Evolutionary conservation across 2,888 invertebrate species (phyloP).

Genomic region (Nephrocerus scutellatus): DNA sequence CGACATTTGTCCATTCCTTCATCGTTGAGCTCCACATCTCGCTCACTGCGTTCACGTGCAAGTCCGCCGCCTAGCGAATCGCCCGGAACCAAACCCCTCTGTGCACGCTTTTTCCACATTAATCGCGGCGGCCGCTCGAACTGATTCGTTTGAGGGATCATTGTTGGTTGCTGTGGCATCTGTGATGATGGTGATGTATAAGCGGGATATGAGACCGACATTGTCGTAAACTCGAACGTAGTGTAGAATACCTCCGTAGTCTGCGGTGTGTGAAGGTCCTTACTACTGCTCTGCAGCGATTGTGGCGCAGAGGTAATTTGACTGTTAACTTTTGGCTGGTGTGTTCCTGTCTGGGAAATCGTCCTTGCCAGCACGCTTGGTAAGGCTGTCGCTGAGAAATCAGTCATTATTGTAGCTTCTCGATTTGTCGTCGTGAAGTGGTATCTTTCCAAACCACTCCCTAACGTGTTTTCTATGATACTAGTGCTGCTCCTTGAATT

Average conservation of each 20-base stretch:
- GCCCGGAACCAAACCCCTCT: slow-evolving; percentile 8
- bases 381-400: background rate
- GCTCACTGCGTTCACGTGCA: slow-evolving; percentile 21
- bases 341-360: slow-evolving; percentile 7
- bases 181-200: slow-evolving; percentile 3
- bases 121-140: slow-evolving; percentile 13
- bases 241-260: slow-evolving; percentile 21
- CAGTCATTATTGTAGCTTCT: slow-evolving; percentile 17
- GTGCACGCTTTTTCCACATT: slow-evolving; percentile 7
- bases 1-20: slow-evolving; percentile 48
- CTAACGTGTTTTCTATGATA: slow-evolving; percentile 13
- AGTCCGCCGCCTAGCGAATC: too few relatives aligned
- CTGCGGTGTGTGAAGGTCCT: too few relatives aligned
- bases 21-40: slow-evolving; percentile 27
- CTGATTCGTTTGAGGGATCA: slow-evolving; percentile 5
- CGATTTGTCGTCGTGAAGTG: slow-evolving; percentile 20
- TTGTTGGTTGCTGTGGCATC: slow-evolving; percentile 5
- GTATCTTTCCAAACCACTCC: slow-evolving; percentile 13
- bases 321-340: slow-evolving; percentile 6
- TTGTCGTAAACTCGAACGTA: too few relatives aligned
- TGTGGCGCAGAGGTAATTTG: slow-evolving; percentile 9
- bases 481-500: slow-evolving; percentile 16
- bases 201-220: background rate
- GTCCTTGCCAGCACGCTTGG: slow-evolving; percentile 5
- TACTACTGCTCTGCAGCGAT: slow-evolving; percentile 13